These are phyloP conservation scores for Corynorhinus townsendii DNA, from an alignment of 2,113 vertebrate genomes.

Conservation along the genomic window DNA sequence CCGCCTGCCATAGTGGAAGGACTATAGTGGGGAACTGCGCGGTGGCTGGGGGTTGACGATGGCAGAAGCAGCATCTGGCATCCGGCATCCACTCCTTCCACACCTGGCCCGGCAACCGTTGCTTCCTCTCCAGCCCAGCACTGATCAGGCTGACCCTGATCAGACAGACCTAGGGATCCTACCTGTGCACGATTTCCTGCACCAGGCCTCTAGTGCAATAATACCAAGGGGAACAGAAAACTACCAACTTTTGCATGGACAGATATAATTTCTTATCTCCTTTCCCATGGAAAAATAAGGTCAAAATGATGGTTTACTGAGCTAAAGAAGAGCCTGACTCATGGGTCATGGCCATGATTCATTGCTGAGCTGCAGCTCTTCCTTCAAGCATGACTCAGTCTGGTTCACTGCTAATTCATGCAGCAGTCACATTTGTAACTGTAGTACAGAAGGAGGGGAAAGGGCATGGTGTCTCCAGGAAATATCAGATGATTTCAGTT, in stretches of 20 bases:
- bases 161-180: too few relatives aligned
- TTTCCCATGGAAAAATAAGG: neutral
- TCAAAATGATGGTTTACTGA: neutral
- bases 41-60: too few relatives aligned
- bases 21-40: too few relatives aligned
- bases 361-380: neutral
- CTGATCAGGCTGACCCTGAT: too few relatives aligned
- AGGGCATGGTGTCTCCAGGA: neutral
- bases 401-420: neutral
- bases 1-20: too few relatives aligned
- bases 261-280: neutral
- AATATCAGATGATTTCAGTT: neutral
- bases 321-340: neutral
- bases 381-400: neutral
- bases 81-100: too few relatives aligned
- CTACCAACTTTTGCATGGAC: neutral
- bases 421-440: neutral
- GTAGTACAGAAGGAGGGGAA: neutral
- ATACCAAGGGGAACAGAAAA: neutral
- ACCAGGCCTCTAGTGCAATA: neutral
- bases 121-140: too few relatives aligned
- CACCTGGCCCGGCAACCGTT: fast-evolving
- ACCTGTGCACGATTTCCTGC: too few relatives aligned
- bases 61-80: too few relatives aligned
- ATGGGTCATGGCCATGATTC: neutral